Conservation (phyloP, 2,888 invertebrate species). For the Gonocerus acuteangulatus region DNA sequence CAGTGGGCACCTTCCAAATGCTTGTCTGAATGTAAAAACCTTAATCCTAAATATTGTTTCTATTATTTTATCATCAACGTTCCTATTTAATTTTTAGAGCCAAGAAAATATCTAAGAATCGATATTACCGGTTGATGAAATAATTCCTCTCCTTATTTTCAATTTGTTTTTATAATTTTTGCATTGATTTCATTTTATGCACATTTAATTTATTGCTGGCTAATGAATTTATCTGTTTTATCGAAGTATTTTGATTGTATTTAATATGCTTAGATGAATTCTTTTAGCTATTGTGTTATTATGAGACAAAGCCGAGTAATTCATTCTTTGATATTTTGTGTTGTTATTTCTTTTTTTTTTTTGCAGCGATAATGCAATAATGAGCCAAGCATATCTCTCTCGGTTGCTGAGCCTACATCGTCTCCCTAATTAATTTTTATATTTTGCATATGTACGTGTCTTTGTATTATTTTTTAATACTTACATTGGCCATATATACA, state of each 20-base stretch:
- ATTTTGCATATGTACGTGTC: neutral
- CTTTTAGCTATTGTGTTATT: neutral
- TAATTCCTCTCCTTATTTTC: neutral
- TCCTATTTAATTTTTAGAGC: too few relatives aligned
- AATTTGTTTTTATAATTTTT: neutral
- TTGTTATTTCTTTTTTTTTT: conserved; percentile 7
- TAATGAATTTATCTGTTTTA: too few relatives aligned
- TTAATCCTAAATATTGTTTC: too few relatives aligned
- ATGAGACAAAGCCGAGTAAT: conserved; percentile 18
- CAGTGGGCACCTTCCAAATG: too few relatives aligned
- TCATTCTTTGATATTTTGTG: conserved; percentile 22
- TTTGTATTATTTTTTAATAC: neutral
- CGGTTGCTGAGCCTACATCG: conserved; percentile 17
- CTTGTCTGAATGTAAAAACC: too few relatives aligned
- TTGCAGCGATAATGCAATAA: conserved; percentile 23
- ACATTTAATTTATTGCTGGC: too few relatives aligned
- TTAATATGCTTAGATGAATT: neutral
- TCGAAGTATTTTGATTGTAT: neutral
- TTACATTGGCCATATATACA: neutral
- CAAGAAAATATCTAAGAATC: conserved; percentile 4
- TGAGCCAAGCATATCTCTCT: conserved; percentile 5
- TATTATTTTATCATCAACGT: too few relatives aligned
- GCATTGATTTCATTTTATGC: neutral
- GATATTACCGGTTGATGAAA: conserved; percentile 23
- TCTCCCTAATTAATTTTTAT: neutral